Evolutionary conservation across 2,888 invertebrate species (phyloP).

Genomic region (Leptopilina drosophilae): DNA sequence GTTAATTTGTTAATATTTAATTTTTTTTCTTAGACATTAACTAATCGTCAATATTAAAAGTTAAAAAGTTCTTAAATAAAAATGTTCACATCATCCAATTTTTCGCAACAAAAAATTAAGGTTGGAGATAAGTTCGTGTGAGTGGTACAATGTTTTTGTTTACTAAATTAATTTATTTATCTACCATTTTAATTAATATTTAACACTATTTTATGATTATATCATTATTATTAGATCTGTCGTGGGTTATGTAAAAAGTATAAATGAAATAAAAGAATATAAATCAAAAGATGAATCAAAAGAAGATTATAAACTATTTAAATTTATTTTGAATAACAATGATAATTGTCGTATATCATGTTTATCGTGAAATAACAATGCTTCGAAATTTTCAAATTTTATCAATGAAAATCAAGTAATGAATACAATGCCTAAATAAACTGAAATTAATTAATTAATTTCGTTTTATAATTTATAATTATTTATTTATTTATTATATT

Average conservation of each 20-base stretch:
- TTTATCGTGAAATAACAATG: neutral
- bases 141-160: neutral
- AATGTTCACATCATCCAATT: neutral
- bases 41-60: conserved; percentile 3
- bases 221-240: neutral
- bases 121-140: conserved; percentile 5
- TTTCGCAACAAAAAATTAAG: neutral
- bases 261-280: neutral
- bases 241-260: neutral
- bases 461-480: no score
- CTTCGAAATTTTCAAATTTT: neutral
- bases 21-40: neutral
- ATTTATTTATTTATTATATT: no score
- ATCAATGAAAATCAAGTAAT: neutral
- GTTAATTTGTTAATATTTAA: neutral
- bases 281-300: neutral
- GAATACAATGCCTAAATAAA: no score
- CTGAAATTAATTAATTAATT: no score
- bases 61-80: neutral
- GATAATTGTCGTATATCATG: conserved; percentile 6
- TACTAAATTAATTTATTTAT: neutral
- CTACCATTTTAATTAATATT: no score
- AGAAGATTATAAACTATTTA: neutral
- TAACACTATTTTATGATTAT: no score
- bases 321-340: neutral